These are phyloP conservation scores for Nomada goodeniana DNA, from an alignment of 2,888 invertebrate genomes.

Conservation along the genomic window DNA sequence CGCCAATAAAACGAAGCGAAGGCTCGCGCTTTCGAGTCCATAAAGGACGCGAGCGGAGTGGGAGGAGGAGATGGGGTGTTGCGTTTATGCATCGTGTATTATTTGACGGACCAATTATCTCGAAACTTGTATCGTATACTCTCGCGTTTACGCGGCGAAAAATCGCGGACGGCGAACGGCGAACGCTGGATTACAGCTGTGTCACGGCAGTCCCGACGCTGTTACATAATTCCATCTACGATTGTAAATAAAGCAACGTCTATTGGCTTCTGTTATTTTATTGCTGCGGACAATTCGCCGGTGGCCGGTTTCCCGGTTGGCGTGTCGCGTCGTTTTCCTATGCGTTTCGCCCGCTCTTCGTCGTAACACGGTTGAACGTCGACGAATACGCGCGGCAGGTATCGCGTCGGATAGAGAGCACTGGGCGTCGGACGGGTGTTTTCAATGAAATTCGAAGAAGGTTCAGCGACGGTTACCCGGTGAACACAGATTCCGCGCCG, in stretches of 20 bases:
- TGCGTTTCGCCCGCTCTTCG: slow-evolving; percentile 25
- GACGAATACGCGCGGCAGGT: slow-evolving; percentile 12
- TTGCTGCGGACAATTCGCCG: not conserved
- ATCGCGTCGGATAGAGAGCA: slow-evolving; percentile 7
- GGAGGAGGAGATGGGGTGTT: slow-evolving; percentile 48
- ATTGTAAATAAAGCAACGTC: not conserved
- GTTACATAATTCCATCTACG: slow-evolving; percentile 30
- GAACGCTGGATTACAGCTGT: not conserved
- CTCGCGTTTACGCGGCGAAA: slow-evolving; percentile 41
- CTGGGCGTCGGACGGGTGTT: slow-evolving; percentile 9
- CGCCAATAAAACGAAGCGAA: slow-evolving; percentile 74
- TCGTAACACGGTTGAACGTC: slow-evolving; percentile 22
- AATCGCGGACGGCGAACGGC: slow-evolving; percentile 14
- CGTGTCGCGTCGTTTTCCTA: slow-evolving; percentile 27
- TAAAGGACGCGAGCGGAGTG: slow-evolving; percentile 65
- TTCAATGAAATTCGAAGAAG: slow-evolving; percentile 54
- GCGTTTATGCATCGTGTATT: slow-evolving; percentile 66
- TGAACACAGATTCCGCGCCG: not conserved
- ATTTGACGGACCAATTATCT: slow-evolving; percentile 68
- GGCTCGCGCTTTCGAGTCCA: slow-evolving; percentile 71
- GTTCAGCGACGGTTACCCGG: slow-evolving; percentile 10
- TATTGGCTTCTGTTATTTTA: not conserved
- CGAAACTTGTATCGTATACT: slow-evolving; percentile 53
- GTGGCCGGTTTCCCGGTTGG: not conserved
- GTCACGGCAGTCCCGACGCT: not conserved